These are phyloP conservation scores for Aethina tumida DNA, from an alignment of 1,140 invertebrate species.

Conservation along the genomic window DNA sequence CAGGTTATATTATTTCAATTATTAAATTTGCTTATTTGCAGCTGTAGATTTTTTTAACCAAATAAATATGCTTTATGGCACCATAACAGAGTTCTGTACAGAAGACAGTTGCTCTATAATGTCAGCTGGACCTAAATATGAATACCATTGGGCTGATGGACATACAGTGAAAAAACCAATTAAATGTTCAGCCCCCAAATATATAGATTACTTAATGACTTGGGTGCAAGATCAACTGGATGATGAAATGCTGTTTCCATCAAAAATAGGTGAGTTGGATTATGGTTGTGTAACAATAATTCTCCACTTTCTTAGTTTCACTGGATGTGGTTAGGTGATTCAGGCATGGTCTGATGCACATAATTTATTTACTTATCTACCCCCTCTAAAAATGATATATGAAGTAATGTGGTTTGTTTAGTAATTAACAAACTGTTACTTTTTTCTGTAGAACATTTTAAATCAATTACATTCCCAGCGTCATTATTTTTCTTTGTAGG, in stretches of 20 bases:
- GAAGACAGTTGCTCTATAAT: constrained; percentile 97
- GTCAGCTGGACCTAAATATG: constrained; percentile 96
- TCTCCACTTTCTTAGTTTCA: too few species aligned
- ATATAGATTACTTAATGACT: constrained; percentile 99
- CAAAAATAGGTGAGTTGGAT: constrained; percentile 80
- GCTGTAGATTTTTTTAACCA: constrained; percentile 99
- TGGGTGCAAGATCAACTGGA: constrained; percentile 99
- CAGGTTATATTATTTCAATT: constrained; percentile 11
- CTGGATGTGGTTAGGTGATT: too few species aligned
- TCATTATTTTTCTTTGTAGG: too few species aligned
- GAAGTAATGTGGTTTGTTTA: too few species aligned
- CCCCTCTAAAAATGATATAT: too few species aligned
- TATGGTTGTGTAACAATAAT: not conserved
- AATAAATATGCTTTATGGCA: constrained; percentile 99
- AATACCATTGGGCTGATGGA: constrained; percentile 99
- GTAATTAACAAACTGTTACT: too few species aligned
- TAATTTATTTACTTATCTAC: too few species aligned
- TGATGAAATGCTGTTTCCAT: constrained; percentile 96
- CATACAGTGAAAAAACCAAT: constrained; percentile 98
- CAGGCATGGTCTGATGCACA: too few species aligned
- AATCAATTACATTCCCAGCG: too few species aligned
- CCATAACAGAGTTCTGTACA: constrained; percentile 98
- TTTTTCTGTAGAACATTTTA: too few species aligned
- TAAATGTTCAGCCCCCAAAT: constrained; percentile 98
- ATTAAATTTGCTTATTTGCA: constrained; percentile 40